phyloP scores from a whole-genome alignment of 2,113 vertebrate species.

The Terrapene triunguis region DNA sequence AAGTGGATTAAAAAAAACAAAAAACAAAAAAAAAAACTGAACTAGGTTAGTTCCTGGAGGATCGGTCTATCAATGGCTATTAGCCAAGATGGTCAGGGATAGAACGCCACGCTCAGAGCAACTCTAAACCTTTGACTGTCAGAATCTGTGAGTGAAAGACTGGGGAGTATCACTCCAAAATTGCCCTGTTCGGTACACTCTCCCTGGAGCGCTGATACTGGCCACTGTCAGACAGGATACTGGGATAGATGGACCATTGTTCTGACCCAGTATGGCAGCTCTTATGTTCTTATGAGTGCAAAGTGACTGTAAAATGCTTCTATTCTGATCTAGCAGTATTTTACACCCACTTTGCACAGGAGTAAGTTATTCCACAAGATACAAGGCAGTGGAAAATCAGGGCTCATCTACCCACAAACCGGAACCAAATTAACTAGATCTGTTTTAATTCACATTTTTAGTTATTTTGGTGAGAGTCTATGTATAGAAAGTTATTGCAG shows the following conservation, averaged over 20 bases:
- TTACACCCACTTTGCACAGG: background rate
- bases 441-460: background rate
- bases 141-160: background rate
- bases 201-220: background rate
- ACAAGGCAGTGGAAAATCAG: background rate
- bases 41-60: background rate
- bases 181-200: background rate
- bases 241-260: background rate
- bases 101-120: background rate
- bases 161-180: background rate
- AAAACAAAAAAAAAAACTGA: too few relatives aligned
- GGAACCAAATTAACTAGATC: background rate
- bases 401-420: background rate
- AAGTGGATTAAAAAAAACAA: background rate
- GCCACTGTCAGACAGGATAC: background rate
- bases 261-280: background rate
- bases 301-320: background rate
- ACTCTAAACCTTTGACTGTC: background rate
- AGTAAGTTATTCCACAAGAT: background rate
- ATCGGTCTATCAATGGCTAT: background rate
- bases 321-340: background rate
- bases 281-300: background rate
- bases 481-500: background rate
- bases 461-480: background rate
- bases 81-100: background rate